phyloP scores from a whole-genome alignment of 2,113 vertebrate species.

The Calcarius ornatus region DNA sequence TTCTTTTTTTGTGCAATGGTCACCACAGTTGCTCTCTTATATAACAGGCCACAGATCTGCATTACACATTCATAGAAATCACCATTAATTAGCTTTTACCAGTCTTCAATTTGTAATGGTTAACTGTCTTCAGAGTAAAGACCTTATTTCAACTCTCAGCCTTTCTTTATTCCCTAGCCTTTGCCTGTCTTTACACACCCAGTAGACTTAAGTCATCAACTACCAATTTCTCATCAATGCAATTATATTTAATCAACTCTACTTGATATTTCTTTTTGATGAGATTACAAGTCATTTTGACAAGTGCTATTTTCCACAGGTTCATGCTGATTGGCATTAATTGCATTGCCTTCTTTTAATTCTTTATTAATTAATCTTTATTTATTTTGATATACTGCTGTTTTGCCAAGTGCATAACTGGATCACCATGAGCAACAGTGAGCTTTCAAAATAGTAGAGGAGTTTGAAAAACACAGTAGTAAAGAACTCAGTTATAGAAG shows the following conservation, averaged over 20 bases:
- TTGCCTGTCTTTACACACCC: not conserved
- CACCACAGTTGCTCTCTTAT: accelerated
- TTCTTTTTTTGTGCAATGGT: not conserved
- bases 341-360: constrained; percentile 36
- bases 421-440: not conserved
- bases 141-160: not conserved
- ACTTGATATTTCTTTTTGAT: constrained; percentile 53
- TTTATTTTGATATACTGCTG: constrained; percentile 10
- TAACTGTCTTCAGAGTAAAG: not conserved
- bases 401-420: not conserved
- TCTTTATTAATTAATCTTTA: constrained; percentile 56
- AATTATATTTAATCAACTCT: constrained; percentile 59
- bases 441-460: not conserved
- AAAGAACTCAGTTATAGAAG: not conserved
- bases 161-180: not conserved
- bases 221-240: not conserved
- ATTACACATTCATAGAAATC: not conserved
- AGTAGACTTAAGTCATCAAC: not conserved
- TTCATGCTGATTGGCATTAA: constrained; percentile 49
- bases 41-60: not conserved
- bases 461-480: not conserved
- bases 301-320: constrained; percentile 25
- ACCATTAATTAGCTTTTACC: not conserved
- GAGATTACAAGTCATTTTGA: constrained; percentile 52
- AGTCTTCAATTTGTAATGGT: not conserved